Percentiles rank a stretch among this genome's conserved stretches.
These are phyloP conservation scores for Periphyllus acericola DNA, from an alignment of 2,888 invertebrate species.

Conservation along the genomic window DNA sequence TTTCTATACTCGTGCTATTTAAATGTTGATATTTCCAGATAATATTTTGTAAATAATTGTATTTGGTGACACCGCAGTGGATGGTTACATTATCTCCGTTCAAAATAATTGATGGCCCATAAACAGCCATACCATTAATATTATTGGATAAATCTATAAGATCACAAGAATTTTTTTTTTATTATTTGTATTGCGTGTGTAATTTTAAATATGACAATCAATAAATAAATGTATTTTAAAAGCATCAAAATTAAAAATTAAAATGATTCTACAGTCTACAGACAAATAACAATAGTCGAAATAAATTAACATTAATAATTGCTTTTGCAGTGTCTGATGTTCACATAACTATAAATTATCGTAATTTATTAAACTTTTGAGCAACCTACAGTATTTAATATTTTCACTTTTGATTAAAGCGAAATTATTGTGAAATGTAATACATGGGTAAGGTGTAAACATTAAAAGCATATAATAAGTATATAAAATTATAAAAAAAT, in stretches of 20 bases:
- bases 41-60: no score
- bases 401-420: no score
- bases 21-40: conserved; percentile 68
- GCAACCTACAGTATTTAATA: background rate
- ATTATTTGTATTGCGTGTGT: no score
- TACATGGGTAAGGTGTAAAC: background rate
- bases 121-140: conserved; percentile 60
- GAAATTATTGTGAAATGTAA: background rate
- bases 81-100: conserved; percentile 71
- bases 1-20: background rate
- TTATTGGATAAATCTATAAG: conserved; percentile 65
- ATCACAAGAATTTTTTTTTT: background rate
- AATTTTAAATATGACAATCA: no score
- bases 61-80: conserved; percentile 72
- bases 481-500: conserved; percentile 31
- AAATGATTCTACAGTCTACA: no score
- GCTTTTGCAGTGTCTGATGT: no score
- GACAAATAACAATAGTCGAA: no score
- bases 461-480: background rate
- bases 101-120: conserved; percentile 66
- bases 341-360: no score
- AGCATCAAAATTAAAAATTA: no score
- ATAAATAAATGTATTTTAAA: no score
- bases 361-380: no score
- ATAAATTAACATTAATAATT: no score